Base-by-base conservation (phyloP, 2,113 vertebrate genomes). In the Trinectes maculatus region DNA sequence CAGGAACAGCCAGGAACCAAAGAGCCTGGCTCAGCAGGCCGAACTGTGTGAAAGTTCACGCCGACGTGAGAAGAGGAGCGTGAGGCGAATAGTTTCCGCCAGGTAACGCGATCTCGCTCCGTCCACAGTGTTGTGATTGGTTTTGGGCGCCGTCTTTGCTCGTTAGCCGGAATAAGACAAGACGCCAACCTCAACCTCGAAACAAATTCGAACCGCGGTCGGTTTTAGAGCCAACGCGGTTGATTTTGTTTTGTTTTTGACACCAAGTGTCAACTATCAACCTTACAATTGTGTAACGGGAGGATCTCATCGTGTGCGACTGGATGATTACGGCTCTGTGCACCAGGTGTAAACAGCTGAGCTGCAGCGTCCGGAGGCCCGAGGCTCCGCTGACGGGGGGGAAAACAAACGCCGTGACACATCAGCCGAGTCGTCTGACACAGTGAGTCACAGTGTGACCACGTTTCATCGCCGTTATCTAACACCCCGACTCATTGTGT, bases 401-500 rank as follows among this genome's bases (percentile, higher is more conserved):
- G 3, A 3, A 54, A 47, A 5, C 6, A 9, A 53, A 42, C 72
- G 58, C 31, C 24, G 19, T 65, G 70, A 77, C 82, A 80, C 72
- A 79, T 70, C 70, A 78, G 21, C 54, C 62, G 66, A 68, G 39
- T 75, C 70, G 63, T 74, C 75, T 70, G 67, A 80, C 52, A 62
- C 15, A 67, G 59, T 82, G 85, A 89, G 61, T 88, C 77, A 88
- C 52, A 65, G 77, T 44, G 1, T 54, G 54, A 74, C 69, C 79
- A 69, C 44, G 62, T 58, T 83, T 61, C 74, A 74, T 52, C 71
- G 33, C 49, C 18, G 47, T 82, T 83, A 86, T 84, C 52, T 64
- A 87, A 82, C 80, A 85, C 44, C 48, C 58, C 24, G 36, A 75
- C 79, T 73, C 80, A 88, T 92, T 92, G 91, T 91, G 73, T 16